A percentile compares a stretch with the other conserved stretches of the same genome.
Evolutionary conservation across 2,888 invertebrate species (phyloP).

Genomic region (Eristalinus aeneus): DNA sequence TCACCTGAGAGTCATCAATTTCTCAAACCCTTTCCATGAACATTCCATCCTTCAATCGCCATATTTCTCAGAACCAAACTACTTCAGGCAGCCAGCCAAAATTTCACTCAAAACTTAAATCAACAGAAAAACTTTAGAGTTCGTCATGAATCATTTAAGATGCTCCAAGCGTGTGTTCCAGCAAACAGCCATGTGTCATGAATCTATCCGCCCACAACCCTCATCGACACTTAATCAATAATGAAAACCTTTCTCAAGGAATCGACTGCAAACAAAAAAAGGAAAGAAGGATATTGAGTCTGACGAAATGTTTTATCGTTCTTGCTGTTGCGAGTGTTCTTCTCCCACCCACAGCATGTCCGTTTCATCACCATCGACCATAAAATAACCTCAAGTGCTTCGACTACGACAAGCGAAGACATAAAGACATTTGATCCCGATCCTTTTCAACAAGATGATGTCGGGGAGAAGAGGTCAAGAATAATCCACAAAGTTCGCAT

Average conservation of each 20-base stretch:
- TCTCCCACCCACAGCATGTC: background rate
- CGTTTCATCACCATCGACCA: slow-evolving; percentile 25
- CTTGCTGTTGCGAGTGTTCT: background rate
- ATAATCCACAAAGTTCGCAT: slow-evolving; percentile 57
- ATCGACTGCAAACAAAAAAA: slow-evolving; percentile 22
- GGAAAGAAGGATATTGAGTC: slow-evolving; percentile 24
- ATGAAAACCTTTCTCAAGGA: slow-evolving; percentile 28
- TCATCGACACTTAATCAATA: slow-evolving; percentile 27
- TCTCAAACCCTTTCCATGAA: too few relatives aligned
- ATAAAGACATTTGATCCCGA: slow-evolving; percentile 51
- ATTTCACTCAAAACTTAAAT: background rate
- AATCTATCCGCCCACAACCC: background rate
- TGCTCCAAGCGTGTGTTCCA: background rate
- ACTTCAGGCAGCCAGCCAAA: background rate
- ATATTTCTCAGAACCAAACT: too few relatives aligned
- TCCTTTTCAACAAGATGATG: slow-evolving; percentile 49
- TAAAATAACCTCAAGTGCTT: slow-evolving; percentile 63
- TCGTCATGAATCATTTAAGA: slow-evolving; percentile 20
- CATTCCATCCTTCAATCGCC: too few relatives aligned
- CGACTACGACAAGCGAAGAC: slow-evolving; percentile 30
- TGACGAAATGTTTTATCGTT: slow-evolving; percentile 24
- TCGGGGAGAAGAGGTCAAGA: slow-evolving; percentile 26
- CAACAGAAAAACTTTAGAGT: background rate
- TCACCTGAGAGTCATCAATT: too few relatives aligned
- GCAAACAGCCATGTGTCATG: background rate